Conservation (phyloP, 2,113 vertebrate species). For the Tragelaphus imberbis region DNA sequence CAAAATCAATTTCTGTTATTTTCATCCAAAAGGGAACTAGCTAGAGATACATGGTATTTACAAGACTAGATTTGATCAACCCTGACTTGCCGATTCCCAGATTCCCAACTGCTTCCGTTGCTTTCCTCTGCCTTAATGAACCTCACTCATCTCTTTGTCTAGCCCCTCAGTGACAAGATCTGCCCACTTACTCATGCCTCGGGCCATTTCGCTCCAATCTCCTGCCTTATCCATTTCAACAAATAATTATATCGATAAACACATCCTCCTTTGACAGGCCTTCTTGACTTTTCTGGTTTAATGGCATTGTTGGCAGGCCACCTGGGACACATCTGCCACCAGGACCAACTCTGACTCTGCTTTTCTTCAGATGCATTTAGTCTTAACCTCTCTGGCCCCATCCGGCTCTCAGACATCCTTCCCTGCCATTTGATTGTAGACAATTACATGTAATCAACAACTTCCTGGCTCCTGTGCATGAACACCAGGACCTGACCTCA, state of each 20-base stretch:
- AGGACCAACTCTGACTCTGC: background rate
- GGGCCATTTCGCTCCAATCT: background rate
- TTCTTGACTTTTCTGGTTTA: constrained; percentile 34
- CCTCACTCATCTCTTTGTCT: background rate
- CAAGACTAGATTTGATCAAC: background rate
- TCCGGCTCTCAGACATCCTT: background rate
- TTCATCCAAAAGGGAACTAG: background rate
- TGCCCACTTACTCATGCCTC: background rate
- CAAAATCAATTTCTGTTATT: background rate
- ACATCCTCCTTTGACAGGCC: background rate
- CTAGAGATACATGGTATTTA: background rate
- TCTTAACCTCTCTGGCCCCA: constrained; percentile 19
- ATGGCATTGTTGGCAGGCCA: background rate
- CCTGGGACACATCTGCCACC: background rate
- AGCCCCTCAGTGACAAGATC: background rate
- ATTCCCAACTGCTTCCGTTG: background rate
- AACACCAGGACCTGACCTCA: background rate
- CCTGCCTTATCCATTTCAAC: constrained; percentile 1
- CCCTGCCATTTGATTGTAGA: background rate
- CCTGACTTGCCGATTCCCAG: background rate
- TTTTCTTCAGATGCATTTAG: constrained; percentile 47
- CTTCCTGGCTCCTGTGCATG: background rate
- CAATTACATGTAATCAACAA: constrained; percentile 23
- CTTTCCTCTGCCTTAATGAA: background rate
- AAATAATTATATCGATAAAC: background rate